Base-by-base conservation (phyloP, 2,113 vertebrate genomes). In the Chionodraco myersi region DNA sequence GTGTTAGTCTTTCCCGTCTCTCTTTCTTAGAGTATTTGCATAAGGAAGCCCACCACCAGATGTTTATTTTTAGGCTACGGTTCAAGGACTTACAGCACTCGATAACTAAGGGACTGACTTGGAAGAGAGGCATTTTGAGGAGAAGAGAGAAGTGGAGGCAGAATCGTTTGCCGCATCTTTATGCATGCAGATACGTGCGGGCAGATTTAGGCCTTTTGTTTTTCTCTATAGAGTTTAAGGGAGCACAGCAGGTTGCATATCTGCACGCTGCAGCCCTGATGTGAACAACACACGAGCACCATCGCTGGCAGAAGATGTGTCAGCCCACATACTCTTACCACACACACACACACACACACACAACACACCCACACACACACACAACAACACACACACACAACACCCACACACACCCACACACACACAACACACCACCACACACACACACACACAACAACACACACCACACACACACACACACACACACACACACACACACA, bases 31-130 rank as follows among this genome's bases (percentile, higher is more conserved):
- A 57, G 70, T 86, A 94, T 95, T 94, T 95, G 92, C 94, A 94
- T 93, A 93, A 72, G 79, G 91, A 90, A 93, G 88, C 88, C 88
- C 88, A 73, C 79, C 90, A 58, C 92, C 91, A 94, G 88, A 91
- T 93, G 80, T 93, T 94, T 95, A 95, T 95, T 94, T 95, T 94
- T 94, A 95, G 93, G 91, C 90, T 65, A 51, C 62, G 82, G 92
- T 92, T 94, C 87, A 91, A 93, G 82, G 89, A 94, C 94, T 94
- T 93, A 88, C 85, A 80, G 75, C 74, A 67, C 86, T 88, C 85
- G 84, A 78, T 87, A 91, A 92, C 89, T 89, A 86, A 86, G 89
- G 84, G 80, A 90, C 80, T 51, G 83, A 86, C 83, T 91, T 84
- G 78, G 79, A 86, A 83, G 64, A 76, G 70, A 67, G 23, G 69